Evolutionary conservation across 2,113 vertebrate genomes (phyloP).

Genomic region (Forbesichthys papilliferus): DNA sequence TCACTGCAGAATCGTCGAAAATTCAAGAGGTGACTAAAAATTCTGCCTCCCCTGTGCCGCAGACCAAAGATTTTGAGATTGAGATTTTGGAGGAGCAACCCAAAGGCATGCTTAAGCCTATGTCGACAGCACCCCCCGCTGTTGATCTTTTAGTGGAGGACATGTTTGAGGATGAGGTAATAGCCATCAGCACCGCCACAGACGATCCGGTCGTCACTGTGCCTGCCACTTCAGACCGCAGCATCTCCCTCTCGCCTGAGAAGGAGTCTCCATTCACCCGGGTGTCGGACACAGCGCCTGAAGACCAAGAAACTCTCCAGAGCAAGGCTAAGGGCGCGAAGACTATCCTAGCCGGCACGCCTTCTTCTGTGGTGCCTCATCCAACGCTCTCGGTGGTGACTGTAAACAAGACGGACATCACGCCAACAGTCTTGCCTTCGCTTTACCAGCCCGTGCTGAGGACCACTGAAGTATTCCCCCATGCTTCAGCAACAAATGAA

Average conservation of each 20-base stretch:
- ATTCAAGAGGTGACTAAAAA: conserved; percentile 7
- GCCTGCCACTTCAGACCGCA: conserved; percentile 15
- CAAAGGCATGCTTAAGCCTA: not conserved
- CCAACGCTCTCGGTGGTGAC: not conserved
- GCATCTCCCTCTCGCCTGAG: conserved; percentile 51
- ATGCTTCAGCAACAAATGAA: not conserved
- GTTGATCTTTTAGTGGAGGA: conserved; percentile 39
- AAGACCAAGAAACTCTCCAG: conserved; percentile 47
- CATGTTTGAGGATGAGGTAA: conserved; percentile 62
- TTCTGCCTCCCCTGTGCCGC: conserved; percentile 17
- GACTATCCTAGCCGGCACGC: not conserved
- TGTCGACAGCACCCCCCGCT: not conserved
- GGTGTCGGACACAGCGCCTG: conserved; percentile 57
- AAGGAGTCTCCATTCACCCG: conserved; percentile 73
- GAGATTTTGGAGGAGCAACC: conserved; percentile 66
- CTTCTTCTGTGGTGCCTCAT: not conserved
- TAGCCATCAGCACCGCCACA: conserved; percentile 38
- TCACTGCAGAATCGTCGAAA: conserved; percentile 4
- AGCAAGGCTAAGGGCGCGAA: conserved; percentile 20
- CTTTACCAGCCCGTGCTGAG: conserved; percentile 23
- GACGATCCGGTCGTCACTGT: not conserved
- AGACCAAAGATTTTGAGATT: conserved; percentile 3
- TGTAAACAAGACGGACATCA: conserved; percentile 14
- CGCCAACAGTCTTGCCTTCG: conserved; percentile 5
- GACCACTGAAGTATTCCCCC: conserved; percentile 3